Evolutionary conservation across 2,888 invertebrate genomes (phyloP).

Genomic region (Trichogramma evanescens): DNA sequence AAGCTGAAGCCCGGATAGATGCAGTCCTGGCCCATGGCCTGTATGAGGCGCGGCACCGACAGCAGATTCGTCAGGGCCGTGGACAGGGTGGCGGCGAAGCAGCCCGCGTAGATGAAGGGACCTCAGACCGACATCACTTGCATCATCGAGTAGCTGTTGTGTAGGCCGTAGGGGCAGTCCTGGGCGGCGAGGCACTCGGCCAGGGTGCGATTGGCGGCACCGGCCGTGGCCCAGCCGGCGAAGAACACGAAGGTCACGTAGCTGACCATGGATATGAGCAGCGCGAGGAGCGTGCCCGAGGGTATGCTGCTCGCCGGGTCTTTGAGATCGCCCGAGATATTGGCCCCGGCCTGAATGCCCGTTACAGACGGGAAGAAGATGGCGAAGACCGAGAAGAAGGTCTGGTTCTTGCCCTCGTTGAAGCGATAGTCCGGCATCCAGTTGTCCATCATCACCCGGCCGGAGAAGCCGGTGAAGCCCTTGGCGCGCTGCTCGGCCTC

Average conservation of each 20-base stretch:
- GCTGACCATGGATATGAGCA: slow-evolving; percentile 79
- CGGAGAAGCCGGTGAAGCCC: slow-evolving; percentile 81
- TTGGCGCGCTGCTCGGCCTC: slow-evolving; percentile 53
- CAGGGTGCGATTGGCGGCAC: slow-evolving; percentile 38
- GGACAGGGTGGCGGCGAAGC: slow-evolving; percentile 93
- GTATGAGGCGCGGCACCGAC: slow-evolving; percentile 83
- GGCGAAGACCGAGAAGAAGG: slow-evolving; percentile 90
- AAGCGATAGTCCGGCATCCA: slow-evolving; percentile 62
- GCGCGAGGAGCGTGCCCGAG: slow-evolving; percentile 81
- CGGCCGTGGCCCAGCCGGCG: slow-evolving; percentile 64
- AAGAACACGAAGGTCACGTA: slow-evolving; percentile 78
- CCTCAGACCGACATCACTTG: slow-evolving; percentile 81
- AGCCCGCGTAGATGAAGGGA: slow-evolving; percentile 89
- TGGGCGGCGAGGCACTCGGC: slow-evolving; percentile 46
- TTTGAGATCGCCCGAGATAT: slow-evolving; percentile 96
- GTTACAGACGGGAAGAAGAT: slow-evolving; percentile 98
- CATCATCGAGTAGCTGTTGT: slow-evolving; percentile 83
- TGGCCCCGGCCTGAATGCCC: slow-evolving; percentile 95
- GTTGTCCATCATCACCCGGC: slow-evolving; percentile 60
- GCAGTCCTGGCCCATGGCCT: slow-evolving; percentile 86
- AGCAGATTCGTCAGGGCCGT: slow-evolving; percentile 92
- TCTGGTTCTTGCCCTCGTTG: slow-evolving; percentile 63
- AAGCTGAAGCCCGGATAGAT: slow-evolving; percentile 90
- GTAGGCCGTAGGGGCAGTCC: slow-evolving; percentile 72
- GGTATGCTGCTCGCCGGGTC: slow-evolving; percentile 89